These are phyloP conservation scores for Lagenorhynchus albirostris DNA, from an alignment of 2,113 vertebrate genomes.

Conservation along the genomic window DNA sequence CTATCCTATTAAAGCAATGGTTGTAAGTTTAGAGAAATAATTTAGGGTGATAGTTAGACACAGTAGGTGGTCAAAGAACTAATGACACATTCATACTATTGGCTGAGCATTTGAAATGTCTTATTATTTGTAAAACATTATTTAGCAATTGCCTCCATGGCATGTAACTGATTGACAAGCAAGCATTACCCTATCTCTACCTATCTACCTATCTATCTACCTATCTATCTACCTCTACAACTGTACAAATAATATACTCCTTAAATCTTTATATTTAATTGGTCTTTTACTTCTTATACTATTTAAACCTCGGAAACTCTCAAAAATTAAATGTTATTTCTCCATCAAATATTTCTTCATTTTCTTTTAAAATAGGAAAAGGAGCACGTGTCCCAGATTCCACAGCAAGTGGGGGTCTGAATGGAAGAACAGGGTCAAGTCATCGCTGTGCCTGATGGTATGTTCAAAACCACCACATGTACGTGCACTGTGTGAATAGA, in stretches of 20 bases:
- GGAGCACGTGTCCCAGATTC: not conserved
- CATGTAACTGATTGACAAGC: not conserved
- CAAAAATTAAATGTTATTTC: not conserved
- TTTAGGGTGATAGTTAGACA: not conserved
- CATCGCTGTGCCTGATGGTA: not conserved
- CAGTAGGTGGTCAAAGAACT: not conserved
- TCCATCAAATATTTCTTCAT: not conserved
- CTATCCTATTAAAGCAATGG: not conserved
- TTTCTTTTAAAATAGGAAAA: conserved; percentile 17
- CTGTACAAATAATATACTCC: not conserved
- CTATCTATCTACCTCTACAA: not conserved
- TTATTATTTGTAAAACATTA: not conserved
- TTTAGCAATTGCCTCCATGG: not conserved
- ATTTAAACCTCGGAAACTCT: not conserved
- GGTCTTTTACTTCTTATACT: not conserved
- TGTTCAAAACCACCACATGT: not conserved
- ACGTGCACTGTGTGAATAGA: fast-evolving
- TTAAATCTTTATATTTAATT: not conserved
- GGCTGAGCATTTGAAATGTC: not conserved
- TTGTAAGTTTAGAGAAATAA: conserved; percentile 6
- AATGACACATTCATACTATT: not conserved
- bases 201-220: not conserved
- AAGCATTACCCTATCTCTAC: not conserved
- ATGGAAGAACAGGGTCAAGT: not conserved
- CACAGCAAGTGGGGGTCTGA: not conserved